A percentile compares a stretch with the other conserved stretches of the same genome.
These are phyloP conservation scores for Siphamia tubifer DNA, from an alignment of 2,113 vertebrate species.

Conservation along the genomic window DNA sequence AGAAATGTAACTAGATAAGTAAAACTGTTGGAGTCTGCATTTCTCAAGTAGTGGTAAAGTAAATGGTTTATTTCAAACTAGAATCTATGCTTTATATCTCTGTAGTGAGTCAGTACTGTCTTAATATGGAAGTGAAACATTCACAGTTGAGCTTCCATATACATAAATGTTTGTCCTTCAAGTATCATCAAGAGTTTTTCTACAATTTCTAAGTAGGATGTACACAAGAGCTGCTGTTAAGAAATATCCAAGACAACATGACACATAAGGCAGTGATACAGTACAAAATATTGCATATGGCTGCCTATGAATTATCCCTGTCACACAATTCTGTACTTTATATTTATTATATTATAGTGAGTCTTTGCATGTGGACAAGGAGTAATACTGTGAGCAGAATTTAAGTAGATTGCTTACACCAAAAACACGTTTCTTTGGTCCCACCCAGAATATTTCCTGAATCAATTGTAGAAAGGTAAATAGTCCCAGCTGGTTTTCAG, in stretches of 20 bases:
- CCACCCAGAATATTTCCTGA: neutral
- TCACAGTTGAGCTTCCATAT: neutral
- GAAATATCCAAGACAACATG: no score
- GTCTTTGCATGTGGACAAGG: neutral
- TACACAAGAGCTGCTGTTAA: no score
- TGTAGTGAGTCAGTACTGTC: neutral
- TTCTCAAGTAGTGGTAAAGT: neutral
- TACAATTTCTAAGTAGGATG: no score
- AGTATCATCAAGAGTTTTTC: no score
- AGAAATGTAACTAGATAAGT: conserved; percentile 2
- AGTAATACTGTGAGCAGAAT: neutral
- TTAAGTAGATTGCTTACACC: neutral
- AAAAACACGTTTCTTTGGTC: neutral
- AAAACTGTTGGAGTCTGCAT: conserved; percentile 1
- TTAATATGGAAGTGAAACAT: neutral
- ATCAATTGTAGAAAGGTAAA: conserved; percentile 14
- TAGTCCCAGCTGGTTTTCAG: conserved; percentile 27
- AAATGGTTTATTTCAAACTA: neutral
- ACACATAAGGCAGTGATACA: no score
- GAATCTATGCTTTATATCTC: no score
- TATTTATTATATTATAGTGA: neutral
- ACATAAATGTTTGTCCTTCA: neutral
- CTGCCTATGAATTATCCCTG: neutral
- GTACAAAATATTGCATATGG: no score
- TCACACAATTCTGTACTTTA: neutral